phyloP scores from a whole-genome alignment of 2,797 vertebrate genomes.

The Acanthurus leucopareius region DNA sequence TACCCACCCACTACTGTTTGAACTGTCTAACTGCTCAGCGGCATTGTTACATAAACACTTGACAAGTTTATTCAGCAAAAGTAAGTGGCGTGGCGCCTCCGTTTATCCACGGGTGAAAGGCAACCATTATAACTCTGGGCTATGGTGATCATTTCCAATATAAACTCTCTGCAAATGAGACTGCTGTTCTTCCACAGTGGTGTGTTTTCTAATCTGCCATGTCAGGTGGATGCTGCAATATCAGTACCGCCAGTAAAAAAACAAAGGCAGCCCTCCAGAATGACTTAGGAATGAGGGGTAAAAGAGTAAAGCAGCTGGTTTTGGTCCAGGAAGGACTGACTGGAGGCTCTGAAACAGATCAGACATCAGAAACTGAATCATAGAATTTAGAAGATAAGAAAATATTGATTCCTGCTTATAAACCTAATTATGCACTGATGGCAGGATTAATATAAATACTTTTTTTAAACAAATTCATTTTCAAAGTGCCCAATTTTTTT shows the following conservation, averaged over 20 bases:
- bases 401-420: background rate
- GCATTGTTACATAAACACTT: background rate
- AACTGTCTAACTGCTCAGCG: background rate
- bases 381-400: background rate
- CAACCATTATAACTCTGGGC: conserved; percentile 16
- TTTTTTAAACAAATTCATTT: background rate
- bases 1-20: background rate
- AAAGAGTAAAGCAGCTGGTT: background rate
- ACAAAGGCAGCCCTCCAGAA: background rate
- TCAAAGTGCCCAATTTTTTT: too few species aligned
- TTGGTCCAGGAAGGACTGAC: background rate
- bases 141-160: conserved; percentile 38
- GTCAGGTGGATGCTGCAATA: conserved; percentile 47
- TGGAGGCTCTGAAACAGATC: background rate
- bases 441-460: background rate
- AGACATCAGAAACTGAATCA: background rate
- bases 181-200: background rate
- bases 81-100: background rate
- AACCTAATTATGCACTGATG: background rate
- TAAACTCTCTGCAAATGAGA: conserved; percentile 34
- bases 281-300: background rate
- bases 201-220: conserved; percentile 31
- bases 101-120: conserved; percentile 23
- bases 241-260: conserved; percentile 27
- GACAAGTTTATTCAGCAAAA: conserved; percentile 7